Conservation (phyloP, 2,113 vertebrate genomes). For the Pterocles orientalis region DNA sequence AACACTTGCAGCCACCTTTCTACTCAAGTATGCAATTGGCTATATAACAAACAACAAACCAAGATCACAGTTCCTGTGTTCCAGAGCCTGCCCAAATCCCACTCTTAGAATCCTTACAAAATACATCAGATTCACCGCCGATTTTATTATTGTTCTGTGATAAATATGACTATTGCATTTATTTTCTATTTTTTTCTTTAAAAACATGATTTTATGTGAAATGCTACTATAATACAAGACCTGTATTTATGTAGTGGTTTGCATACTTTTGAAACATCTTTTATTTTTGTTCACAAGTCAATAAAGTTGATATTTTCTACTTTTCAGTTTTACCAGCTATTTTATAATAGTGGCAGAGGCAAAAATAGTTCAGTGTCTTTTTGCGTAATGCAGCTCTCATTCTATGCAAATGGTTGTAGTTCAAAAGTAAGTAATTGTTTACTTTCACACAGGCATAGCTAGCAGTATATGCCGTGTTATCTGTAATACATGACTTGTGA, state of each 20-base stretch:
- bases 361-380: neutral
- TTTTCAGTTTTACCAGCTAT: neutral
- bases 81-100: neutral
- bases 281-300: neutral
- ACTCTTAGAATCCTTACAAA: neutral
- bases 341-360: neutral
- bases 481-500: neutral
- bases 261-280: neutral
- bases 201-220: neutral
- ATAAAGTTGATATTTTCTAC: neutral
- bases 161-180: neutral
- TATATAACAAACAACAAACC: neutral
- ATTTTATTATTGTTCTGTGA: neutral
- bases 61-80: fast-evolving
- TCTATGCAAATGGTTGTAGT: neutral
- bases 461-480: neutral
- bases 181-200: neutral
- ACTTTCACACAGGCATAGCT: neutral
- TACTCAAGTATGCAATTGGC: neutral
- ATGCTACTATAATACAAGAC: neutral
- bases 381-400: fast-evolving
- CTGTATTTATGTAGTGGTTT: neutral
- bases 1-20: neutral
- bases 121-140: neutral
- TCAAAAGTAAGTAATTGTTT: neutral